A percentile compares a stretch with the other conserved stretches of the same genome.
These are phyloP conservation scores for Andrena chrysosceles DNA, from an alignment of 2,888 invertebrate genomes.

Conservation along the genomic window DNA sequence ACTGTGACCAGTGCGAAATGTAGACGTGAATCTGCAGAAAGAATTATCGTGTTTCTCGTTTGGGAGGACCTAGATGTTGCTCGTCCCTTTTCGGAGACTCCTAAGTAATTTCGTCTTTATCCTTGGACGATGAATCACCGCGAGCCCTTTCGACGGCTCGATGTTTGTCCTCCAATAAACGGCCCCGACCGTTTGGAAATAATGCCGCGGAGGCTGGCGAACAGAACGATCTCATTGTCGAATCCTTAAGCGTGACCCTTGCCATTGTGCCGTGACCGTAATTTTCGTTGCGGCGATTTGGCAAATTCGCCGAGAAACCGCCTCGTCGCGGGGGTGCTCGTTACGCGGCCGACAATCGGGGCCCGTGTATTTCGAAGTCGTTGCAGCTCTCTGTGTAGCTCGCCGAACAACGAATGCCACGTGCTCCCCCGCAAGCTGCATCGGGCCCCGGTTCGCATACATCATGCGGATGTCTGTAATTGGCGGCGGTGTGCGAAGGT, in stretches of 20 bases:
- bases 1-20: neutral
- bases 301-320: conserved; percentile 44
- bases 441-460: neutral
- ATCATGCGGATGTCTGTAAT: conserved; percentile 10
- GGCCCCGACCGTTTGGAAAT: conserved; percentile 17
- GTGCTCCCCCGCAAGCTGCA: conserved; percentile 24
- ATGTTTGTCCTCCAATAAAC: conserved; percentile 38
- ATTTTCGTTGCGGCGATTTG: conserved; percentile 35
- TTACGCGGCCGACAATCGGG: neutral
- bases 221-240: conserved; percentile 38
- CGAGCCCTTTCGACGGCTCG: neutral
- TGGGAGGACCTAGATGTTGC: neutral
- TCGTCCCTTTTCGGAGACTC: neutral
- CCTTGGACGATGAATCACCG: neutral
- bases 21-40: neutral
- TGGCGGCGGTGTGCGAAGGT: neutral
- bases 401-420: neutral
- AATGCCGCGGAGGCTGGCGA: conserved; percentile 12
- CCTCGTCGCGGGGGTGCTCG: conserved; percentile 47
- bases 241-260: neutral
- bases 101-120: conserved; percentile 2
- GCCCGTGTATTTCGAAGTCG: neutral
- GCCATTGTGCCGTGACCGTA: conserved; percentile 42
- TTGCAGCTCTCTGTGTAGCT: neutral
- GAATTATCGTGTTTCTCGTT: neutral